Percentiles rank a stretch among this genome's conserved stretches.
phyloP scores from a whole-genome alignment of 2,888 invertebrate species.

The Phengaris arion region DNA sequence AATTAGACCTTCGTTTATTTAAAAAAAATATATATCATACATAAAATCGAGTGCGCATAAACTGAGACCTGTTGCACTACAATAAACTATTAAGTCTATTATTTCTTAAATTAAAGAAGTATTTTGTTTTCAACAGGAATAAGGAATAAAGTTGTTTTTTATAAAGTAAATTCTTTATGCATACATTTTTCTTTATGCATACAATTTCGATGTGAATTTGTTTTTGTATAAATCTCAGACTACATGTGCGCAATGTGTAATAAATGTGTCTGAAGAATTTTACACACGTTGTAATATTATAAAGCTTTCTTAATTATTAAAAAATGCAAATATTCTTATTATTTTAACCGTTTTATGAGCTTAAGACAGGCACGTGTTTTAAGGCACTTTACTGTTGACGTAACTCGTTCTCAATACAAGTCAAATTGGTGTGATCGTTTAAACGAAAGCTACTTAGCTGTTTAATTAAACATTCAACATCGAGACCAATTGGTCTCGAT shows the following conservation, averaged over 20 bases:
- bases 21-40: neutral
- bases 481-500: no score
- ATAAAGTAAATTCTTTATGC: neutral
- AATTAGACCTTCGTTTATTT: no score
- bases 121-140: neutral
- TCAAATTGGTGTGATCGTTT: no score
- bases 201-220: neutral
- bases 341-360: no score
- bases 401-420: no score
- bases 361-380: no score
- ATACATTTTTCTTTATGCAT: neutral
- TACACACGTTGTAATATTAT: no score
- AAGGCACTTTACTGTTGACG: no score
- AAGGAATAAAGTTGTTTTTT: neutral
- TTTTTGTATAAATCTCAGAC: neutral
- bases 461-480: no score
- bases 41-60: neutral
- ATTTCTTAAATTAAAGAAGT: neutral
- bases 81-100: neutral
- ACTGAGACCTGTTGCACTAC: conserved; percentile 7
- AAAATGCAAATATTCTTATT: no score
- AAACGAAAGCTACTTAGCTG: no score
- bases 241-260: neutral
- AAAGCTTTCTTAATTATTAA: no score
- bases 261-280: neutral